Evolutionary conservation across 2,888 invertebrate genomes (phyloP).

Genomic region (Rhingia campestris): DNA sequence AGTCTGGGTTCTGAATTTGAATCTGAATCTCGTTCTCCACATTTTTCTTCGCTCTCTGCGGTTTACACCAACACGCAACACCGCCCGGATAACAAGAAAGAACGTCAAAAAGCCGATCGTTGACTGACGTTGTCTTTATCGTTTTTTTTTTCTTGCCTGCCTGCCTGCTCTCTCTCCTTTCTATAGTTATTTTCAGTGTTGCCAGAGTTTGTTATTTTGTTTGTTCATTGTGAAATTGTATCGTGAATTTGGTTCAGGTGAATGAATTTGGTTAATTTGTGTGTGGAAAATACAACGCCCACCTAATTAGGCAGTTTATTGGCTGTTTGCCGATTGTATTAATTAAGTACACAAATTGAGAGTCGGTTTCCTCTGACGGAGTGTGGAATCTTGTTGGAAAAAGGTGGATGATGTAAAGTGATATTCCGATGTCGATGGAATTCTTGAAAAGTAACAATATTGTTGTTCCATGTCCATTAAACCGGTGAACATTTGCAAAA

Average conservation of each 20-base stretch:
- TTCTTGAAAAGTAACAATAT: too few relatives aligned
- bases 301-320: constrained; percentile 22
- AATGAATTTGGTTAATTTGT: constrained; percentile 16
- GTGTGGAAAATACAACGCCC: constrained; percentile 31
- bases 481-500: too few relatives aligned
- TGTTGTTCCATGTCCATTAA: too few relatives aligned
- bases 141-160: constrained; percentile 26
- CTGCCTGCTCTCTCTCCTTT: constrained; percentile 28
- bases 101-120: constrained; percentile 74
- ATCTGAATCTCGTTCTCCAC: constrained; percentile 31
- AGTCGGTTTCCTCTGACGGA: too few relatives aligned
- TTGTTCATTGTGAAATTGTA: constrained; percentile 8
- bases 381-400: neutral
- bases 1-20: constrained; percentile 23
- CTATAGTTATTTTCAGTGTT: constrained; percentile 52
- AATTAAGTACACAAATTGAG: neutral
- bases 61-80: constrained; percentile 64
- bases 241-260: neutral
- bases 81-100: constrained; percentile 69
- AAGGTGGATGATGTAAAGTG: neutral
- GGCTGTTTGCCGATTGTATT: constrained; percentile 5
- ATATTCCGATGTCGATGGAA: too few relatives aligned
- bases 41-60: constrained; percentile 60
- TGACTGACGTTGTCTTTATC: constrained; percentile 59
- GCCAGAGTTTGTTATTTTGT: constrained; percentile 29